Evolutionary conservation across 2,888 invertebrate genomes (phyloP).

Genomic region (Baccha elongata): DNA sequence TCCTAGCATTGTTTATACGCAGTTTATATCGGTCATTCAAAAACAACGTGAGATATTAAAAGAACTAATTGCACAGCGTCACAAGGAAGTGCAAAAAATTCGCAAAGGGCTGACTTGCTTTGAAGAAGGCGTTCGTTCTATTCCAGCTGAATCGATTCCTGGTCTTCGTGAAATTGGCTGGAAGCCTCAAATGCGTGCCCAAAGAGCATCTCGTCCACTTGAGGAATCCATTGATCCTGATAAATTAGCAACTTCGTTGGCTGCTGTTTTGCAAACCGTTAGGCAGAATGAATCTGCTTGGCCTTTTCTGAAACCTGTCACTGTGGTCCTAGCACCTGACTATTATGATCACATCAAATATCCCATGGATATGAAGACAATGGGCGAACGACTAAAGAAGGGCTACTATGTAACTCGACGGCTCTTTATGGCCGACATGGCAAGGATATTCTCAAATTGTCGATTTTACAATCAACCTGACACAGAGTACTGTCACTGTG

Average conservation of each 20-base stretch:
- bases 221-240: conserved; percentile 88
- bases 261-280: conserved; percentile 86
- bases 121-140: conserved; percentile 90
- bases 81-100: conserved; percentile 89
- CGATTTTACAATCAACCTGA: conserved; percentile 95
- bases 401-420: conserved; percentile 91
- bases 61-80: conserved; percentile 90
- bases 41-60: conserved; percentile 91
- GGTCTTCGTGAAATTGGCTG: conserved; percentile 92
- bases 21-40: conserved; percentile 92
- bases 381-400: conserved; percentile 76
- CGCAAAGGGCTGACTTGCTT: conserved; percentile 93
- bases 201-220: conserved; percentile 82
- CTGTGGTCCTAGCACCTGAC: conserved; percentile 93
- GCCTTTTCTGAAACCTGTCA: conserved; percentile 97
- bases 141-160: conserved; percentile 91
- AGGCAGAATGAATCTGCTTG: conserved; percentile 91
- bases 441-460: conserved; percentile 95
- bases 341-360: conserved; percentile 97
- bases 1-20: conserved; percentile 94
- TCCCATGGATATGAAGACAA: conserved; percentile 92
- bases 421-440: conserved; percentile 96
- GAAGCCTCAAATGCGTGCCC: conserved; percentile 85
- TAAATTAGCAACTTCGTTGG: conserved; percentile 84
- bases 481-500: conserved; percentile 94